These are phyloP conservation scores for Leptopilina drosophilae DNA, from an alignment of 2,888 invertebrate species.

Conservation along the genomic window DNA sequence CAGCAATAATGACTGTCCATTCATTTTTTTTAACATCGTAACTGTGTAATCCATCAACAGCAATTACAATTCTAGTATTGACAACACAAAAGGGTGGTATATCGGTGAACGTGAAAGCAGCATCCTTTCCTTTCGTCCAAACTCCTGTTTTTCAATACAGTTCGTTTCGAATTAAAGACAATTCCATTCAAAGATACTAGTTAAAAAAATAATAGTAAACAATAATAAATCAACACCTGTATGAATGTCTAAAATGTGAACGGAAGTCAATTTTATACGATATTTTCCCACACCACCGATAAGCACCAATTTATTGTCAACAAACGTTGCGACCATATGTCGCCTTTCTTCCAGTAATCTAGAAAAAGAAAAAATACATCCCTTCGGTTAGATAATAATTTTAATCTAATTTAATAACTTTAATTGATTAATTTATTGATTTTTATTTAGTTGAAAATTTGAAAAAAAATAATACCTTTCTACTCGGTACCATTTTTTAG, in stretches of 20 bases:
- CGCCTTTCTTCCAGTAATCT: conserved; percentile 51
- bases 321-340: conserved; percentile 52
- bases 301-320: conserved; percentile 50
- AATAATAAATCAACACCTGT: neutral
- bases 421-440: too few species aligned
- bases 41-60: conserved; percentile 10
- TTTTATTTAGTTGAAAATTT: neutral
- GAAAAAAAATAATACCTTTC: conserved; percentile 47
- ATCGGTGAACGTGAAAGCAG: conserved; percentile 8
- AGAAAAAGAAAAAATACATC: neutral
- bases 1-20: conserved; percentile 13
- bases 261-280: conserved; percentile 48
- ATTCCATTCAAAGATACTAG: neutral
- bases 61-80: conserved; percentile 14
- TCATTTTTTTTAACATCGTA: conserved; percentile 22
- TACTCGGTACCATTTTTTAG: conserved; percentile 53
- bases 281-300: conserved; percentile 52
- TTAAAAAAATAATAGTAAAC: neutral
- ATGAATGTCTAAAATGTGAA: conserved; percentile 39
- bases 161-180: too few species aligned
- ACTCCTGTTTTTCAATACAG: neutral
- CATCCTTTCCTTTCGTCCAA: conserved; percentile 5
- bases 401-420: too few species aligned
- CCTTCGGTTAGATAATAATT: neutral
- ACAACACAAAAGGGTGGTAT: conserved; percentile 28